These are phyloP conservation scores for Rhagophthalmus giganteus DNA, from an alignment of 2,888 invertebrate genomes.

Conservation along the genomic window DNA sequence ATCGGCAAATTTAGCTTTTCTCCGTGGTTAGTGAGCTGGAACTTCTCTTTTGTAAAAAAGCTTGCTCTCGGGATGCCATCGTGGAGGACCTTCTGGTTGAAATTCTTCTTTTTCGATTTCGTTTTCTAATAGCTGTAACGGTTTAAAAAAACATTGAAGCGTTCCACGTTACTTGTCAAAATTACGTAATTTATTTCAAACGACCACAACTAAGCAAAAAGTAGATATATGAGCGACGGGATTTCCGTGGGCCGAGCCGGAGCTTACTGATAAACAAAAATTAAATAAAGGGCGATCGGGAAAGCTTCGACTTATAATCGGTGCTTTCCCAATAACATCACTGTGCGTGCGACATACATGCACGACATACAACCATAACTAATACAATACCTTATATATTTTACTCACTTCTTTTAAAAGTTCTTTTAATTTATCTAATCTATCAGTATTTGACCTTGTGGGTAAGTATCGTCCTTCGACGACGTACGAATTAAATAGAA, in stretches of 20 bases:
- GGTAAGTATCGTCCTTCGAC: constrained; percentile 57
- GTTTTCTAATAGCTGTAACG: constrained; percentile 46
- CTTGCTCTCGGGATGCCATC: constrained; percentile 51
- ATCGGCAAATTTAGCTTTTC: constrained; percentile 3
- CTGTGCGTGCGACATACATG: too few relatives aligned
- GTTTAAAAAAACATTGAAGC: too few relatives aligned
- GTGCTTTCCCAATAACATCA: too few relatives aligned
- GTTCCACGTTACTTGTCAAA: too few relatives aligned
- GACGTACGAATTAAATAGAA: constrained; percentile 55
- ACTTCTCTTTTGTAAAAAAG: constrained; percentile 50
- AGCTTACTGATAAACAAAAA: neutral
- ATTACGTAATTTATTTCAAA: too few relatives aligned
- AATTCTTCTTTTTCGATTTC: constrained; percentile 51
- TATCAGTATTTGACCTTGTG: constrained; percentile 58
- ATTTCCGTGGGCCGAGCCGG: too few relatives aligned
- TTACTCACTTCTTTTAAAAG: constrained; percentile 60
- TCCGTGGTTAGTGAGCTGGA: constrained; percentile 18
- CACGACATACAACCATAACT: too few relatives aligned
- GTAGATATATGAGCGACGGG: too few relatives aligned
- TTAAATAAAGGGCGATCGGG: too few relatives aligned
- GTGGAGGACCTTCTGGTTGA: constrained; percentile 45
- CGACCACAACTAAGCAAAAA: too few relatives aligned
- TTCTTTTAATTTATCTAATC: constrained; percentile 60
- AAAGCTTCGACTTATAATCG: too few relatives aligned
- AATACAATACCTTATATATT: constrained; percentile 26